phyloP scores from a whole-genome alignment of 35 echinoderm and acorn worm species.

The Apostichopus japonicus region DNA sequence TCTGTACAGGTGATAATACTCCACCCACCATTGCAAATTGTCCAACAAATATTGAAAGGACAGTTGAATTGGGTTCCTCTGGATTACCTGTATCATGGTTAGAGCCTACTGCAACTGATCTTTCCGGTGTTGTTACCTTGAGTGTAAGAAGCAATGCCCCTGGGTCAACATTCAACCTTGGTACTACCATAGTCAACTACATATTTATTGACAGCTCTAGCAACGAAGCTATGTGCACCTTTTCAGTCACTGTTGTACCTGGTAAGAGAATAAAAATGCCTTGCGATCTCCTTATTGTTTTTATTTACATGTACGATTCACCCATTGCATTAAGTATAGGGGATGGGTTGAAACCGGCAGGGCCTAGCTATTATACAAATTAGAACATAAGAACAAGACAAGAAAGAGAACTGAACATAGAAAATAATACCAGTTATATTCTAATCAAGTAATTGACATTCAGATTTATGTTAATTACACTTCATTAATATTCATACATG shows the following conservation, averaged over 20 bases:
- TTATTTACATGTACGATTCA: no score
- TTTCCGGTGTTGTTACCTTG: neutral
- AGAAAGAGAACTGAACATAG: no score
- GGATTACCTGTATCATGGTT: slow-evolving; percentile 7
- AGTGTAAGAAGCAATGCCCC: neutral
- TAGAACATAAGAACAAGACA: no score
- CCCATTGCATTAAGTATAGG: no score
- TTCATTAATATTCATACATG: no score
- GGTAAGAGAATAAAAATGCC: neutral
- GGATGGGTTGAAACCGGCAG: no score
- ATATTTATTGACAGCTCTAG: slow-evolving; percentile 14
- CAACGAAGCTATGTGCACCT: neutral
- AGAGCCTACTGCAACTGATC: slow-evolving; percentile 53
- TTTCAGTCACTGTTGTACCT: slow-evolving; percentile 22
- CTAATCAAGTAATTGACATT: no score
- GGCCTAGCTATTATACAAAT: no score
- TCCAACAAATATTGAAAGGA: slow-evolving; percentile 16
- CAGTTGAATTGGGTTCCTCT: slow-evolving; percentile 17
- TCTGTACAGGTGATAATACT: slow-evolving; percentile 11
- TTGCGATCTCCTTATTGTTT: neutral
- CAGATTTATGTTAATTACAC: no score
- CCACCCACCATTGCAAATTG: slow-evolving; percentile 40
- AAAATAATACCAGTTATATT: no score
- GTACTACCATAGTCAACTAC: neutral
- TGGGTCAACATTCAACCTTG: neutral